These are phyloP conservation scores for Xyrauchen texanus DNA, from an alignment of 2,113 vertebrate species.

Conservation along the genomic window DNA sequence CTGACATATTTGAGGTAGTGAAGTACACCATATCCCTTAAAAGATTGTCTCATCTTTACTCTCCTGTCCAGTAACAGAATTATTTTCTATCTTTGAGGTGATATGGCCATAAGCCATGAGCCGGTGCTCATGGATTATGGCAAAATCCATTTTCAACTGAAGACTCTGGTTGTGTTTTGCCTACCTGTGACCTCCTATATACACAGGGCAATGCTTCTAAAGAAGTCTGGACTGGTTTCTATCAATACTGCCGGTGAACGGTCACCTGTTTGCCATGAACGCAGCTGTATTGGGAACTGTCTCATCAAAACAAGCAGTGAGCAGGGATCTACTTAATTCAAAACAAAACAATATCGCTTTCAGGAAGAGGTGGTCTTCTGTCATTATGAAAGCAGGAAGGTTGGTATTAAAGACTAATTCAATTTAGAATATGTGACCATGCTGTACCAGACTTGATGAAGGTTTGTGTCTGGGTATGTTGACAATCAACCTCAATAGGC, in stretches of 20 bases:
- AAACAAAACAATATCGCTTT: conserved; percentile 38
- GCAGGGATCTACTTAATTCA: not conserved
- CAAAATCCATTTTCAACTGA: too few relatives aligned
- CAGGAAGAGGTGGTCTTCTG: conserved; percentile 33
- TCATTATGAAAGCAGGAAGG: conserved; percentile 24
- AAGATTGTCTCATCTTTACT: too few relatives aligned
- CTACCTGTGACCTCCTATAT: conserved; percentile 29
- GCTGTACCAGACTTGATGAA: not conserved
- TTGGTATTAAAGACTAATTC: conserved; percentile 46
- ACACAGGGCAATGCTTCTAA: conserved; percentile 24
- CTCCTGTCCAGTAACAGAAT: too few relatives aligned
- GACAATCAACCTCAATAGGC: conserved; percentile 31
- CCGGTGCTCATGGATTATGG: too few relatives aligned
- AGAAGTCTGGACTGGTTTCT: conserved; percentile 26
- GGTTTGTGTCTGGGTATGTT: conserved; percentile 16
- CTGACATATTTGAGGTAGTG: too few relatives aligned
- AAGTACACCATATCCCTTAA: too few relatives aligned
- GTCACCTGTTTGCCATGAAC: too few relatives aligned
- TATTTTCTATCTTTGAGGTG: too few relatives aligned
- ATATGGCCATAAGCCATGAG: too few relatives aligned
- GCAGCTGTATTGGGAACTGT: too few relatives aligned
- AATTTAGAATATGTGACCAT: conserved; percentile 40
- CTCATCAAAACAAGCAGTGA: conserved; percentile 6
- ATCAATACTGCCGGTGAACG: too few relatives aligned
- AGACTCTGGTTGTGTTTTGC: not conserved